phyloP scores from a whole-genome alignment of 1,140 invertebrate genomes.

The Cydia strobilella region DNA sequence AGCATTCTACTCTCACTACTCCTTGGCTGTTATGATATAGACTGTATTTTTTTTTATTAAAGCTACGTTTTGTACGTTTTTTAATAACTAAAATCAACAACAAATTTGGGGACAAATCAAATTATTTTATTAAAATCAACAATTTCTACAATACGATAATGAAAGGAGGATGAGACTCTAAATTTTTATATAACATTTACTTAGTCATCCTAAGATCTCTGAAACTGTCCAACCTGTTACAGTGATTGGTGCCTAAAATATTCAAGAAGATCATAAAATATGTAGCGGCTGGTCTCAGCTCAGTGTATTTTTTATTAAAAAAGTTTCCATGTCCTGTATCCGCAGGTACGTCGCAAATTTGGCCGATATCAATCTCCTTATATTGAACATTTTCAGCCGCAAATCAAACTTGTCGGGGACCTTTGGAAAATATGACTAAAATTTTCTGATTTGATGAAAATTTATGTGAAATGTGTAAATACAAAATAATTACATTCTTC shows the following conservation, averaged over 20 bases:
- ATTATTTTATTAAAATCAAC: too few species aligned
- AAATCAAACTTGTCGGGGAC: background rate
- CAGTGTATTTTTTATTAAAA: slow-evolving; percentile 36
- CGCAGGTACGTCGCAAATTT: slow-evolving; percentile 30
- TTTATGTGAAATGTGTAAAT: background rate
- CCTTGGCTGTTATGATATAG: too few species aligned
- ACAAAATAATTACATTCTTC: too few species aligned
- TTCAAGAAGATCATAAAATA: slow-evolving; percentile 17
- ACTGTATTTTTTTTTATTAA: too few species aligned
- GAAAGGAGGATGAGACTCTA: too few species aligned
- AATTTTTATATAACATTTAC: background rate
- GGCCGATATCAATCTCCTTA: slow-evolving; percentile 24
- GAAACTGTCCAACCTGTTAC: slow-evolving; percentile 26
- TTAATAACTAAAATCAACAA: too few species aligned
- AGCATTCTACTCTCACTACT: too few species aligned
- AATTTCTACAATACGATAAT: too few species aligned
- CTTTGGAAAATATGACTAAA: background rate
- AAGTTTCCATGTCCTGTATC: slow-evolving; percentile 34
- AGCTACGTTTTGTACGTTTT: too few species aligned
- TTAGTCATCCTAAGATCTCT: background rate
- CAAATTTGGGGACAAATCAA: too few species aligned
- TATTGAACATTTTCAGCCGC: slow-evolving; percentile 34
- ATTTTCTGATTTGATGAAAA: background rate
- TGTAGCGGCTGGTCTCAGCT: slow-evolving; percentile 17
- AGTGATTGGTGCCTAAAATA: slow-evolving; percentile 11